phyloP scores from a whole-genome alignment of 2,888 invertebrate genomes.

The Thysanoteuthis rhombus region DNA sequence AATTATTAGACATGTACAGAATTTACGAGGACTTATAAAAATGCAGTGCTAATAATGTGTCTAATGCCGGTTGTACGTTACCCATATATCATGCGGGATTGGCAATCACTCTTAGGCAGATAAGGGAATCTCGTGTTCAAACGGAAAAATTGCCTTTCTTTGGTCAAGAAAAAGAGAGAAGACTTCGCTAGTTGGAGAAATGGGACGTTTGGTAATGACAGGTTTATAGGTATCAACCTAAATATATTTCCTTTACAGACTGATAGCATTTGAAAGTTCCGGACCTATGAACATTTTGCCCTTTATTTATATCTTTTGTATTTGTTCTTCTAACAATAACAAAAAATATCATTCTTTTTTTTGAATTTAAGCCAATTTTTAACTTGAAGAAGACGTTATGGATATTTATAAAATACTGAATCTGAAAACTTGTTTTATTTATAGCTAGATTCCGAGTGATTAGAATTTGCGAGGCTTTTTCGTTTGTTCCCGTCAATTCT shows the following conservation, averaged over 20 bases:
- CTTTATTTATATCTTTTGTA: not conserved
- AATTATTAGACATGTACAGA: not conserved
- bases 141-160: not conserved
- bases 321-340: not conserved
- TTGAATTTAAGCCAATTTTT: not conserved
- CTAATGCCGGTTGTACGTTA: not conserved
- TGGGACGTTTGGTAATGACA: not conserved
- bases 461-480: too few species aligned
- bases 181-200: not conserved
- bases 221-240: not conserved
- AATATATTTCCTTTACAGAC: not conserved
- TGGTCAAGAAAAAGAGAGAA: not conserved
- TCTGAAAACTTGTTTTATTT: not conserved
- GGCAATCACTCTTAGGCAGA: not conserved
- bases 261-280: not conserved
- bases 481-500: too few species aligned
- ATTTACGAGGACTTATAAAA: conserved; percentile 1
- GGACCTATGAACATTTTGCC: not conserved
- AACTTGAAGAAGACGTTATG: not conserved
- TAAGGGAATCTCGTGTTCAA: not conserved
- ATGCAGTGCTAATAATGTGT: not conserved
- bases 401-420: not conserved
- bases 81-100: conserved; percentile 1
- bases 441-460: too few species aligned
- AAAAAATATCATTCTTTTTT: not conserved